Conservation (phyloP, 2,888 invertebrate species). For the Heteropelma amictum region DNA sequence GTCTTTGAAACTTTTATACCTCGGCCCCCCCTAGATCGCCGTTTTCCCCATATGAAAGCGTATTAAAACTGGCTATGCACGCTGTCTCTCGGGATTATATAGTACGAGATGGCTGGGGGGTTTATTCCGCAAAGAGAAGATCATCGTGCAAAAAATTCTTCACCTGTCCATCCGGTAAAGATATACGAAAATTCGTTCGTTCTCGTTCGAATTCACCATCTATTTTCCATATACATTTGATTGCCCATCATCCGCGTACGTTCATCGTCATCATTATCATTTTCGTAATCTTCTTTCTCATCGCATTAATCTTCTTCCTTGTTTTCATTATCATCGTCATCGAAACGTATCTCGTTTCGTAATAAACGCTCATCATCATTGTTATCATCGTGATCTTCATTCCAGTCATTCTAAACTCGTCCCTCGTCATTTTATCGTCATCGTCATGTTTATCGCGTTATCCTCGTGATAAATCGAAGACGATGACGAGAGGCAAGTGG, state of each 20-base stretch:
- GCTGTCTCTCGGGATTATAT: slow-evolving; percentile 46
- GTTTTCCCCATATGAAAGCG: too few species aligned
- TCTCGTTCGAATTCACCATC: slow-evolving; percentile 53
- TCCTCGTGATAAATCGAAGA: slow-evolving; percentile 19
- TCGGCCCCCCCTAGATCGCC: slow-evolving; percentile 50
- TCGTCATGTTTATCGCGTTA: too few species aligned
- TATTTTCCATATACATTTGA: background rate
- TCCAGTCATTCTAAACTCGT: too few species aligned
- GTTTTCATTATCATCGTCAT: too few species aligned
- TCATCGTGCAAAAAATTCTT: slow-evolving; percentile 33
- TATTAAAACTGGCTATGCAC: background rate
- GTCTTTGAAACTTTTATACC: slow-evolving; percentile 62
- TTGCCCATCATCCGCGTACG: background rate
- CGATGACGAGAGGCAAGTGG: background rate
- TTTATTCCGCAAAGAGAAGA: slow-evolving; percentile 25
- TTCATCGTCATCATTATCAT: slow-evolving; percentile 43
- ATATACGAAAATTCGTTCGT: slow-evolving; percentile 29
- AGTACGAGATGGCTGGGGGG: slow-evolving; percentile 43
- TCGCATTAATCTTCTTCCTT: background rate
- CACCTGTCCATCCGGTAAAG: slow-evolving; percentile 11
- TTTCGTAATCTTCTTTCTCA: slow-evolving; percentile 1
- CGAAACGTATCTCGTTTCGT: too few species aligned
- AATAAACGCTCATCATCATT: too few species aligned
- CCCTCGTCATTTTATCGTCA: too few species aligned
- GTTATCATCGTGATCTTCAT: too few species aligned